These are phyloP conservation scores for Asteroscopus sphinx DNA, from an alignment of 2,888 invertebrate genomes.

Conservation along the genomic window DNA sequence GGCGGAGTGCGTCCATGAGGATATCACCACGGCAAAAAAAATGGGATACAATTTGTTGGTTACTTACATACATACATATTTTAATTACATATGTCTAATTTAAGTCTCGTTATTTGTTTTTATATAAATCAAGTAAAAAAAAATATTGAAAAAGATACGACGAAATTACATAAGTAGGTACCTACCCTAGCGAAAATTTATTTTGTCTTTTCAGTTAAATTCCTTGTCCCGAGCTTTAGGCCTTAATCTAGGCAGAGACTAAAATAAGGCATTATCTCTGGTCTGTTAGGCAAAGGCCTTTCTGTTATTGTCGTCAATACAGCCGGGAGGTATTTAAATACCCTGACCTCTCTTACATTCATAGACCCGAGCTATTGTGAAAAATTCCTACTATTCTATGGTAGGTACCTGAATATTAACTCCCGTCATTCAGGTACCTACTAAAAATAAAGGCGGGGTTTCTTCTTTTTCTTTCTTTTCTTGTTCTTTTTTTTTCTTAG, in stretches of 20 bases:
- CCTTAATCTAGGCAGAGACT: slow-evolving; percentile 8
- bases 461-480: too few species aligned
- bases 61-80: too few species aligned
- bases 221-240: slow-evolving; percentile 11
- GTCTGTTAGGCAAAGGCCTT: slow-evolving; percentile 16
- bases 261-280: slow-evolving; percentile 11
- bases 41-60: too few species aligned
- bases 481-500: too few species aligned
- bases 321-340: slow-evolving; percentile 33
- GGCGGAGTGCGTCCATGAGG: too few species aligned
- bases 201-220: slow-evolving; percentile 16
- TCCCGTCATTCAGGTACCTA: too few species aligned
- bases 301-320: slow-evolving; percentile 32
- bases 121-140: not conserved
- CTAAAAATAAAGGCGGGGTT: too few species aligned
- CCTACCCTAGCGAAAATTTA: slow-evolving; percentile 1
- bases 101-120: not conserved
- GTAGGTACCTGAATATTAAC: slow-evolving; percentile 20
- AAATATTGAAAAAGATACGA: too few species aligned
- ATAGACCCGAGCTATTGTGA: slow-evolving; percentile 23
- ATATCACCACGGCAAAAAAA: too few species aligned
- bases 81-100: too few species aligned
- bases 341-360: slow-evolving; percentile 15
- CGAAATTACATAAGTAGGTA: too few species aligned
- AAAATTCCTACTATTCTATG: slow-evolving; percentile 30